Base-by-base conservation (phyloP, 2,888 invertebrate genomes). In the Calameuta idolon region DNA sequence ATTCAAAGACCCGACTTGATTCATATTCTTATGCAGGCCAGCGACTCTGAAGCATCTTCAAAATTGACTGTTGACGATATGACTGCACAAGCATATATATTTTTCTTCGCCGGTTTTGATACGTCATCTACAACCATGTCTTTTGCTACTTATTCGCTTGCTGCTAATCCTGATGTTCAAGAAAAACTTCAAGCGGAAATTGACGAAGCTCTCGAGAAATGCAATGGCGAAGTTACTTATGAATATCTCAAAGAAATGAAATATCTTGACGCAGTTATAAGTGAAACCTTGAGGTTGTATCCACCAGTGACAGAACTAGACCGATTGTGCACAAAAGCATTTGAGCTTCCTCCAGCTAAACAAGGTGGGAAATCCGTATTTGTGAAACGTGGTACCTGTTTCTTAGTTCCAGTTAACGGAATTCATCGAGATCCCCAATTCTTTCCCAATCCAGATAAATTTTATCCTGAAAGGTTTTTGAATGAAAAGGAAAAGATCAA, bases 221-320 rank as follows among this genome's bases (percentile, higher is more conserved):
- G 81, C 12, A 69, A 69, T 1, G 92, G 90, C 9, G 84, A 90
- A 23, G 81, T 91, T 3, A 92, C 90, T 0, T 93, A 93, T 81
- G 92, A 92, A 4, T 90, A 89, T 2, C 85, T 93, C 1, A 90
- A 91, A 4, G 92, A 91, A 37, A 92, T 94, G 89, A 92, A 92
- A 73, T 94, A 93, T 82, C 83, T 94, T 85, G 93, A 94, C 75
- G 93, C 93, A 91, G 92, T 94, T 0, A 85, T 93, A 1, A 81
- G 85, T 78, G 91, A 92, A 78, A 79, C 87, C 4, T 76, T 91
- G 11, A 83, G 91, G 23, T 79, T 87, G 55, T 88, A 88, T 79
- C 89, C 91, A 1, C 84, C 87, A 11, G 75, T 77, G 0, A 37
- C 85, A 0, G 73, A 87, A 3, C 69, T 86, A 0, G 92, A 92